Evolutionary conservation across 64 coral and sea anemone species (phyloP), one percentile per base, ranked within the genome.

Genomic region (Actinia equina): DNA sequence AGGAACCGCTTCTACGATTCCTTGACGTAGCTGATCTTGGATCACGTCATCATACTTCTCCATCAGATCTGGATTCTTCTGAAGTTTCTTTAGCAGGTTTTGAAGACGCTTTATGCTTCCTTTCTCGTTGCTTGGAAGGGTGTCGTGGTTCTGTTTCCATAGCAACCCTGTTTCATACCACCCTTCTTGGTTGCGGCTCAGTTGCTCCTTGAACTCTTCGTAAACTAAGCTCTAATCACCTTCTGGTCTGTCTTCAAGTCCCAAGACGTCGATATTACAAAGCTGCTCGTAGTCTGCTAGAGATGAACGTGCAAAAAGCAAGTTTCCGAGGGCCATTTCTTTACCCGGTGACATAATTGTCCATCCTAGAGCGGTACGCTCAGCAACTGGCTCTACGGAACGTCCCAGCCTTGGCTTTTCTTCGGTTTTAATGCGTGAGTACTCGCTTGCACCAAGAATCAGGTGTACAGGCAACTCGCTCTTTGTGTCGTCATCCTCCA

Each of bases 371-470:
- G n/a, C 17, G 42, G 86, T 92, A 41, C 77, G 85, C 20, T 88
- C 91, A 22, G 86, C 91, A 18, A 92, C n/a, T 26, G 91, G 91
- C 55, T 88, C 80, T 0, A 80, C 86, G 2, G 63, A 53, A 7
- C 74, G 74, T 77, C 91, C 91, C 77, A 88, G 52, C 87, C 52
- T 85, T 41, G 82, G 91, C 19, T 74, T 74, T 74, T 5, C 14
- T 3, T 74, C 37, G 8, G 70, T 89, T 77, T 89, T 93, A 1
- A 93, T 76, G 3, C 77, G 12, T 1, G 92, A 89, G 87, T 86
- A 93, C 13, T 89, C 92, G 45, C 92, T 93, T 6, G 92, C 87
- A 13, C 92, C 87, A 25, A 93, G 60, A 58, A 93, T 93, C 5
- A 89, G 20, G 77, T 93, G 92, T 27, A 93, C 82, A 27, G 91